Percentiles rank a stretch among this genome's conserved stretches.
Conservation (phyloP, 2,888 invertebrate species). For the Calameuta pallipes region DNA sequence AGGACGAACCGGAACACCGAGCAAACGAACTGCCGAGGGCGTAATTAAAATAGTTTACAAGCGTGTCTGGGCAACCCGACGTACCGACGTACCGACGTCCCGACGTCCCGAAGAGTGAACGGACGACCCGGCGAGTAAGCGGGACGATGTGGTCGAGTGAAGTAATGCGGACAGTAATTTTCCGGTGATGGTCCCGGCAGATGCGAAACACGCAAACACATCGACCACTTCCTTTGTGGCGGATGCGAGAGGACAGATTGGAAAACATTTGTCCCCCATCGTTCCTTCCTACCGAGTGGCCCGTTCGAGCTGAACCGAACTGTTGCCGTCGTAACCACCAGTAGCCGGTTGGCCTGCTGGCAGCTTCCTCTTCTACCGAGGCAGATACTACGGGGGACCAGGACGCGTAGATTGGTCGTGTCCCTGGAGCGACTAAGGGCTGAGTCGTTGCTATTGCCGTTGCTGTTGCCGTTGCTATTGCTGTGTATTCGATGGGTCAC, state of each 20-base stretch:
- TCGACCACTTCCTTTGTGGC: conserved; percentile 47
- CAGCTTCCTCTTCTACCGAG: neutral
- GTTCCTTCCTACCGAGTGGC: neutral
- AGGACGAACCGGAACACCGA: neutral
- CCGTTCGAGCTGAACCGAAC: neutral
- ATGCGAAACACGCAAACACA: conserved; percentile 48
- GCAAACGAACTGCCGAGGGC: conserved; percentile 9
- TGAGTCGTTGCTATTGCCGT: neutral
- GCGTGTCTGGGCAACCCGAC: neutral
- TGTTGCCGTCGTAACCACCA: neutral
- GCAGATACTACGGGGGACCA: neutral
- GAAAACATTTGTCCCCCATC: conserved; percentile 46
- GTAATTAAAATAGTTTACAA: conserved; percentile 54
- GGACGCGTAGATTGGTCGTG: neutral
- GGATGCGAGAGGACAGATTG: conserved; percentile 45
- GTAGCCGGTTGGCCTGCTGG: neutral
- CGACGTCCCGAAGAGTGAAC: neutral
- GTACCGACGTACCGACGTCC: neutral
- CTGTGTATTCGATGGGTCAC: neutral
- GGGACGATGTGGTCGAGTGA: conserved; percentile 20
- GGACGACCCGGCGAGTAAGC: neutral
- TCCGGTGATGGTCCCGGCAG: conserved; percentile 29
- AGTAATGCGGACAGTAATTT: conserved; percentile 32
- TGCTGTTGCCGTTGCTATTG: too few species aligned
- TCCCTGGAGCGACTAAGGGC: neutral